phyloP scores from a whole-genome alignment of 2,797 vertebrate genomes.

The Molossus molossus region DNA sequence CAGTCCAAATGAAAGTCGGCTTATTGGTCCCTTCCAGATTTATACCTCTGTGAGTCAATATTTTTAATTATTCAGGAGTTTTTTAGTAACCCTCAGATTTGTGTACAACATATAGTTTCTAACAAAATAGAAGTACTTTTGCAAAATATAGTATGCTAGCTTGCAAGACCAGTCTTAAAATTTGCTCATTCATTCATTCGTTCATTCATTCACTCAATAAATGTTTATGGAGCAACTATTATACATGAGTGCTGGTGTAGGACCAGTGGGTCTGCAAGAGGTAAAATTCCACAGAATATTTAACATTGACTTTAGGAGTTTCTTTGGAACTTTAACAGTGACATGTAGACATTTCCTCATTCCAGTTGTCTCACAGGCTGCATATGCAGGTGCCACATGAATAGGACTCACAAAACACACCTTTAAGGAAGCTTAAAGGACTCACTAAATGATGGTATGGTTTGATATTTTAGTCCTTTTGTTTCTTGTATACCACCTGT shows the following conservation, averaged over 20 bases:
- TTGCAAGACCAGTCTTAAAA: not conserved
- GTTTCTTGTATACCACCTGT: not conserved
- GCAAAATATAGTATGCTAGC: not conserved
- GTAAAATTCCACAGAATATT: not conserved
- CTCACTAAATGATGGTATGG: not conserved
- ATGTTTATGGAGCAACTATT: not conserved
- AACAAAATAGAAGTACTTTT: constrained; percentile 13
- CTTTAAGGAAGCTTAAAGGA: not conserved
- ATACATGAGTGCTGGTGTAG: not conserved
- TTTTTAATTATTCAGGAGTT: constrained; percentile 47
- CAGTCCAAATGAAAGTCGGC: not conserved
- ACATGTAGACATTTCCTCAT: not conserved
- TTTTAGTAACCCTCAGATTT: constrained; percentile 5
- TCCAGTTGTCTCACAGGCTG: not conserved
- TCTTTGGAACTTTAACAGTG: not conserved
- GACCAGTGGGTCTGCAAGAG: not conserved
- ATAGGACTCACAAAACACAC: not conserved
- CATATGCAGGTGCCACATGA: not conserved
- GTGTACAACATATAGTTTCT: not conserved
- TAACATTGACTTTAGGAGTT: not conserved
- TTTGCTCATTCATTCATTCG: not conserved
- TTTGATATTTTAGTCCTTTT: constrained; percentile 52
- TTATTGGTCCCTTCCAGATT: not conserved
- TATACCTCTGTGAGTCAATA: constrained; percentile 34
- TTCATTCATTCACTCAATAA: not conserved